Evolutionary conservation across 2,888 invertebrate genomes (phyloP), one percentile per base, ranked within the genome.

Genomic region (Rhopalosiphum nymphaeae): DNA sequence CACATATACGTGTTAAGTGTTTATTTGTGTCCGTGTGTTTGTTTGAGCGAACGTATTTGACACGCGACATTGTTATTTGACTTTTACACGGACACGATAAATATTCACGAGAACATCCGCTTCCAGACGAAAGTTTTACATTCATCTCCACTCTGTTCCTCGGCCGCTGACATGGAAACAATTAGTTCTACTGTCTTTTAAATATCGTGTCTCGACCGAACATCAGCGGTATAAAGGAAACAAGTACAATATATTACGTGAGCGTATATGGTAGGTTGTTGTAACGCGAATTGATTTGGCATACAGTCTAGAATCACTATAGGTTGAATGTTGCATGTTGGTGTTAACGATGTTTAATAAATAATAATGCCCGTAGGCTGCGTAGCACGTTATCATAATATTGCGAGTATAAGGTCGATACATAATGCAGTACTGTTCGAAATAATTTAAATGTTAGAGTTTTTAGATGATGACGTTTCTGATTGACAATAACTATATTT

Each of bases 21-120:
- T 21, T 21, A 21, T 36, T 36, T 36, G 78, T 78, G 67, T 36
- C 5, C n/a, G n/a, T 36, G 78, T 67, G 67, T 67, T 16, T n/a
- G 67, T 67, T 67, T 21, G 36, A 36, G 67, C 67, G 67, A 36
- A 67, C 36, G 3, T 36, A 36, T 78, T 78, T 21, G 78, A 67
- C 67, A 78, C 78, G 78, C 78, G 78, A 78, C 67, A 67, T 67
- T 67, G 67, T 67, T 67, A 78, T 78, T 78, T 78, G 78, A 78
- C 78, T 78, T 78, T 78, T 25, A 78, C 78, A 78, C 78, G 78
- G 78, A 78, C 78, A 78, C 78, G 36, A 78, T 78, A 78, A 78
- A 78, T 78, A 78, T 78, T 78, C 78, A 78, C 36, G 78, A 78
- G 78, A 36, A 78, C 67, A 36, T 67, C 67, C 36, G 67, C 4